Percentiles rank a stretch among this genome's conserved stretches.
phyloP scores from a whole-genome alignment of 2,797 vertebrate genomes.

The Eulemur albifrons region DNA sequence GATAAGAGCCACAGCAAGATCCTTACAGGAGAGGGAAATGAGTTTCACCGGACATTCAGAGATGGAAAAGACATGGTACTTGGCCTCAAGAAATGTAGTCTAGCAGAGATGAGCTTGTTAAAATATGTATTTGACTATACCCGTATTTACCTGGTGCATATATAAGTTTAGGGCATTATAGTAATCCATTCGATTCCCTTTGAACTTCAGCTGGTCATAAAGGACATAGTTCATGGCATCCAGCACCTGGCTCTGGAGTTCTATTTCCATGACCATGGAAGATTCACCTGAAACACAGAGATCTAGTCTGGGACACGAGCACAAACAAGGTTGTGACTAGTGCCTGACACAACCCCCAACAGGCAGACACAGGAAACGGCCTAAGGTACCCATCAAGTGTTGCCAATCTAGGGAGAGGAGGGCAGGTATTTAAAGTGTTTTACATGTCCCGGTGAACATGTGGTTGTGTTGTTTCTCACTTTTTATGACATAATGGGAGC shows the following conservation, averaged over 20 bases:
- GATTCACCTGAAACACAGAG: slow-evolving; percentile 85
- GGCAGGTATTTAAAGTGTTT: background rate
- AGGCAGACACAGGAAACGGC: fast-evolving
- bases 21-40: background rate
- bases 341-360: background rate
- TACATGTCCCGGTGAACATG: background rate
- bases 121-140: background rate
- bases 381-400: no score
- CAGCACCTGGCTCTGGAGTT: slow-evolving; percentile 94
- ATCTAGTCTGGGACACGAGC: slow-evolving; percentile 56
- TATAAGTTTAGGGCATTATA: slow-evolving; percentile 98
- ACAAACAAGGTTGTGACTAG: fast-evolving
- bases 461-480: background rate
- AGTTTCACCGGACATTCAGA: background rate
- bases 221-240: slow-evolving; percentile 94
- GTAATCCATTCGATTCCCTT: slow-evolving; percentile 96
- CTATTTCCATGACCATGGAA: slow-evolving; percentile 89
- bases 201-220: slow-evolving; percentile 96
- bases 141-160: slow-evolving; percentile 93
- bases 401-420: background rate
- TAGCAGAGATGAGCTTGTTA: background rate
- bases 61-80: background rate
- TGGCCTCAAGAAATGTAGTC: background rate
- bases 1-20: background rate
- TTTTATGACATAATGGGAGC: background rate